phyloP scores from a whole-genome alignment of 2,888 invertebrate genomes.

The Augiades crinisus region DNA sequence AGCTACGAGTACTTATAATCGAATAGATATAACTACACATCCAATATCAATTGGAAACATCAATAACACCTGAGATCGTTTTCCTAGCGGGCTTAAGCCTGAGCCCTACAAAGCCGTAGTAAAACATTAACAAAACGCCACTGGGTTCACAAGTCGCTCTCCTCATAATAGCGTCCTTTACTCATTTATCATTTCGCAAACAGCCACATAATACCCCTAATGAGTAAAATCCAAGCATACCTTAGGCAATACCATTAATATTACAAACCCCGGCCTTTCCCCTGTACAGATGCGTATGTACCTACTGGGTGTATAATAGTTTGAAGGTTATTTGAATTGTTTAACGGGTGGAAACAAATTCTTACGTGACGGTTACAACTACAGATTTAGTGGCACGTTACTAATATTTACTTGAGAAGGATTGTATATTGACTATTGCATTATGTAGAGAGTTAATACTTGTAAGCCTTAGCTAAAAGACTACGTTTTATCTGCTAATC shows the following conservation, averaged over 20 bases:
- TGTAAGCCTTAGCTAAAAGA: not conserved
- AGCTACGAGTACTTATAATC: too few relatives aligned
- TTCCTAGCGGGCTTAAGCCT: conserved; percentile 38
- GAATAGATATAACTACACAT: too few relatives aligned
- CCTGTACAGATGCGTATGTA: conserved; percentile 43
- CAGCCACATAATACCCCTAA: conserved; percentile 75
- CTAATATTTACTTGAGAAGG: too few relatives aligned
- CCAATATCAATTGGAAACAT: conserved; percentile 19
- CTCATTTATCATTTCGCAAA: conserved; percentile 76
- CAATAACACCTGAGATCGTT: conserved; percentile 30
- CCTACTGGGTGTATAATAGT: conserved; percentile 38
- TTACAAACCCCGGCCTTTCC: conserved; percentile 58
- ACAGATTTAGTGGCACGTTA: not conserved
- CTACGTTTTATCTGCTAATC: not conserved
- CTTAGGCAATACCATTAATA: conserved; percentile 75
- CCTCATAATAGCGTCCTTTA: conserved; percentile 58
- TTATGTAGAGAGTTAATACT: too few relatives aligned
- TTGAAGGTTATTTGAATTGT: conserved; percentile 40
- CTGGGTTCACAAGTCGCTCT: conserved; percentile 50
- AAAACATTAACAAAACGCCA: conserved; percentile 64
- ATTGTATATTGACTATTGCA: too few relatives aligned
- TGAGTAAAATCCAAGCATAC: conserved; percentile 79
- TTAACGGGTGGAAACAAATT: conserved; percentile 21
- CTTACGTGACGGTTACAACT: not conserved
- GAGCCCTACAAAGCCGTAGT: conserved; percentile 52